Evolutionary conservation across 2,888 invertebrate genomes (phyloP).

Genomic region (Rugalucina vietnamica): DNA sequence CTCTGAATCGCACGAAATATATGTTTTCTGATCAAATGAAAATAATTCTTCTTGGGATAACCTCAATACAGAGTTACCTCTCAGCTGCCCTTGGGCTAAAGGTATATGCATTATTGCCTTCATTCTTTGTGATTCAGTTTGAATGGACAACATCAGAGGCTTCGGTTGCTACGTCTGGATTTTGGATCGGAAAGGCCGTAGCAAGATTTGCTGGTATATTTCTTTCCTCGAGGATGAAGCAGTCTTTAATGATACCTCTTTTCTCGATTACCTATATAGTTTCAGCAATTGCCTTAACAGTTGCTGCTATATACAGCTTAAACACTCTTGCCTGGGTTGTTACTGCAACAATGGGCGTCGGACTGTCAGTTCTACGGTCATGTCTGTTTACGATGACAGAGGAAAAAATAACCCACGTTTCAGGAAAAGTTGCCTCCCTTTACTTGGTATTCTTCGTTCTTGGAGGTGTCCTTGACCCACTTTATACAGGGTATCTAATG

Average conservation of each 20-base stretch:
- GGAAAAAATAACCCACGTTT: not conserved
- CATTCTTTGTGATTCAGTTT: not conserved
- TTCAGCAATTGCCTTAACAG: not conserved
- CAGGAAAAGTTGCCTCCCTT: constrained; percentile 3
- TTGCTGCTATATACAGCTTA: not conserved
- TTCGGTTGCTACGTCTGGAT: not conserved
- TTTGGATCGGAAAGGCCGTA: not conserved
- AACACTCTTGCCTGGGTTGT: not conserved
- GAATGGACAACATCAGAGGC: not conserved
- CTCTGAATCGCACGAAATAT: not conserved
- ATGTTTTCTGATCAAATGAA: not conserved
- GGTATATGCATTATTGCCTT: not conserved
- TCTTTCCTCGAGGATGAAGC: not conserved
- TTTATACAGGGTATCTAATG: not conserved
- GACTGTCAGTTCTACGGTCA: not conserved
- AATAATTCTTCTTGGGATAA: not conserved
- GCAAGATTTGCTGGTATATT: not conserved
- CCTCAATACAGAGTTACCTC: not conserved
- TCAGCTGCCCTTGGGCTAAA: not conserved
- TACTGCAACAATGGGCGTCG: not conserved
- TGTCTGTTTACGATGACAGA: not conserved
- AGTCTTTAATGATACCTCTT: not conserved
- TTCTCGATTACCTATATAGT: not conserved
- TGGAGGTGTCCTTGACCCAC: not conserved
- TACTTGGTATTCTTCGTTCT: constrained; percentile 2